Percentiles rank a stretch among this genome's conserved stretches.
Evolutionary conservation across 2,113 vertebrate genomes (phyloP).

Genomic region (Nicator chloris): DNA sequence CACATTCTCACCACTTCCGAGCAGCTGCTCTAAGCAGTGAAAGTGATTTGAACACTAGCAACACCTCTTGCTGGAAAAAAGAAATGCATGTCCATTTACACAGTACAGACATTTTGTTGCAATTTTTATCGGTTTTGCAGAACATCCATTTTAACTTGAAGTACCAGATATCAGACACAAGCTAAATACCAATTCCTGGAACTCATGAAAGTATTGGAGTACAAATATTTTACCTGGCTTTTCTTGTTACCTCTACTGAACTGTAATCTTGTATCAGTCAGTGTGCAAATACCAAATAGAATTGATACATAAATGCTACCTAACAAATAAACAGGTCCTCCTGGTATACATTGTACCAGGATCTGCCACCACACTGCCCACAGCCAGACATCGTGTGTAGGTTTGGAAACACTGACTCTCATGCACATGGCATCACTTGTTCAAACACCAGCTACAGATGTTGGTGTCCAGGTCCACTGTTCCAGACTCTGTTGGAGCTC

Average conservation of each 20-base stretch:
- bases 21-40: not conserved
- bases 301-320: not conserved
- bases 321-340: not conserved
- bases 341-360: not conserved
- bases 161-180: not conserved
- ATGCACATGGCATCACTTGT: not conserved
- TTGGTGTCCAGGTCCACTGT: rapidly evolving
- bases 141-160: not conserved
- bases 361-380: not conserved
- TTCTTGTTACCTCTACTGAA: not conserved
- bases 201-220: not conserved
- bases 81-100: not conserved
- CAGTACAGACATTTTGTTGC: not conserved
- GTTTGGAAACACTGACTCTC: not conserved
- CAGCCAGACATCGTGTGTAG: rapidly evolving
- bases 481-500: not conserved
- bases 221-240: not conserved
- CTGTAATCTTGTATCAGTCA: not conserved
- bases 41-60: slow-evolving; percentile 28
- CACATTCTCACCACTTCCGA: not conserved
- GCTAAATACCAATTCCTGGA: not conserved
- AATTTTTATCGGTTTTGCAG: not conserved
- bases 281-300: not conserved
- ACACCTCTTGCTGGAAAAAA: not conserved
- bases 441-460: not conserved